Conservation (phyloP, 2,797 vertebrate genomes). For the Sebastes variabilis region DNA sequence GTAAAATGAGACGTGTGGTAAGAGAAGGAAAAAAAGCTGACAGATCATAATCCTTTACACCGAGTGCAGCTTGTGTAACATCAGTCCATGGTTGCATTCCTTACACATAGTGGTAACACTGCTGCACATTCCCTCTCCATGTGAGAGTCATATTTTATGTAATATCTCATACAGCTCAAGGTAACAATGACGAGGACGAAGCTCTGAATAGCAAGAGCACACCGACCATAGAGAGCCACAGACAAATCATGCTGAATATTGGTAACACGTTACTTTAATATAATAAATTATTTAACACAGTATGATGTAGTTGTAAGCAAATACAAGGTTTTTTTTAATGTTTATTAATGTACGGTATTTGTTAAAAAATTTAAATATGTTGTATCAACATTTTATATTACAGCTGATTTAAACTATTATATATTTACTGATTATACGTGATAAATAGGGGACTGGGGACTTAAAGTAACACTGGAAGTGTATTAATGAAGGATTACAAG, state of each 20-base stretch:
- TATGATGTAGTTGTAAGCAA: background rate
- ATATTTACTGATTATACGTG: background rate
- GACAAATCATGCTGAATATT: background rate
- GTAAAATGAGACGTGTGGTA: background rate
- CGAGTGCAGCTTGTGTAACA: conserved; percentile 48
- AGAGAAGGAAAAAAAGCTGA: conserved; percentile 15
- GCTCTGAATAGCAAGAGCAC: conserved; percentile 12
- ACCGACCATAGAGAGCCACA: background rate
- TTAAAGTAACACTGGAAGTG: background rate
- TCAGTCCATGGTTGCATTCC: conserved; percentile 28
- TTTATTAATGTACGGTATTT: background rate
- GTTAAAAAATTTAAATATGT: too few relatives aligned
- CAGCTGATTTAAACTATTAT: background rate
- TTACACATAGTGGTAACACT: conserved; percentile 30
- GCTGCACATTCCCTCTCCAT: conserved; percentile 54
- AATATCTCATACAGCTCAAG: conserved; percentile 57
- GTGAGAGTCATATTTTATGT: conserved; percentile 69
- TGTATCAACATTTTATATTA: background rate
- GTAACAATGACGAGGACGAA: conserved; percentile 27
- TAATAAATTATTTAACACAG: background rate
- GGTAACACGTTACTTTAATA: background rate
- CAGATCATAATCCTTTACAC: conserved; percentile 14
- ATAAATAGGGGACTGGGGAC: background rate
- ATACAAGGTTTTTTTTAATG: background rate
- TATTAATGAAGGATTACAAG: background rate